Evolutionary conservation across 2,888 invertebrate species (phyloP).

Genomic region (Ectemnius cavifrons): DNA sequence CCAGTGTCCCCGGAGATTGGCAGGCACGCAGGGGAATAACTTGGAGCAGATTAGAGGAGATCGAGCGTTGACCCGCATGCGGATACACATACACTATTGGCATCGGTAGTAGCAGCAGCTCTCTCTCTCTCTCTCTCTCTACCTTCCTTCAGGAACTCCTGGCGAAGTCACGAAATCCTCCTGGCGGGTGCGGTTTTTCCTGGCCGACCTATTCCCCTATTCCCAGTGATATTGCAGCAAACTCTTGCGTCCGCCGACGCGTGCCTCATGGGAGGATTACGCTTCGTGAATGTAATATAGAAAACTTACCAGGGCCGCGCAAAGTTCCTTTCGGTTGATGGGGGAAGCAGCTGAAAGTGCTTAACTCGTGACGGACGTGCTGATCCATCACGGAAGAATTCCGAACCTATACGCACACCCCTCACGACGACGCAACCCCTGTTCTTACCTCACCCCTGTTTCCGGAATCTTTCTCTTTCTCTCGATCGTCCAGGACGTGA

Average conservation of each 20-base stretch:
- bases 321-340: background rate
- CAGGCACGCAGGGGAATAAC: slow-evolving; percentile 3
- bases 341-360: slow-evolving; percentile 3
- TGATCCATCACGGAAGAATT: slow-evolving; percentile 1
- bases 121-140: background rate
- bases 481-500: too few species aligned
- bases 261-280: background rate
- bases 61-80: slow-evolving; percentile 11
- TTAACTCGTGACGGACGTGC: slow-evolving; percentile 5
- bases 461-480: too few species aligned
- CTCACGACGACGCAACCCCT: too few species aligned
- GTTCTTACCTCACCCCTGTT: too few species aligned
- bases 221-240: background rate
- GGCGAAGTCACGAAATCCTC: slow-evolving; percentile 10
- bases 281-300: slow-evolving; percentile 2
- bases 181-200: background rate
- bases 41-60: slow-evolving; percentile 19
- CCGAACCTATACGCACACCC: background rate
- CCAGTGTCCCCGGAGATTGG: slow-evolving; percentile 13
- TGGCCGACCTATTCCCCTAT: background rate
- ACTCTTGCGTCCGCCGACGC: too few species aligned
- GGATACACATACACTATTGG: slow-evolving; percentile 2
- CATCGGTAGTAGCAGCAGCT: background rate
- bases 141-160: background rate
- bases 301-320: background rate